A percentile compares a stretch with the other conserved stretches of the same genome.
Conservation (phyloP, 1,140 invertebrate genomes). For the Hypsibius dujardini region DNA sequence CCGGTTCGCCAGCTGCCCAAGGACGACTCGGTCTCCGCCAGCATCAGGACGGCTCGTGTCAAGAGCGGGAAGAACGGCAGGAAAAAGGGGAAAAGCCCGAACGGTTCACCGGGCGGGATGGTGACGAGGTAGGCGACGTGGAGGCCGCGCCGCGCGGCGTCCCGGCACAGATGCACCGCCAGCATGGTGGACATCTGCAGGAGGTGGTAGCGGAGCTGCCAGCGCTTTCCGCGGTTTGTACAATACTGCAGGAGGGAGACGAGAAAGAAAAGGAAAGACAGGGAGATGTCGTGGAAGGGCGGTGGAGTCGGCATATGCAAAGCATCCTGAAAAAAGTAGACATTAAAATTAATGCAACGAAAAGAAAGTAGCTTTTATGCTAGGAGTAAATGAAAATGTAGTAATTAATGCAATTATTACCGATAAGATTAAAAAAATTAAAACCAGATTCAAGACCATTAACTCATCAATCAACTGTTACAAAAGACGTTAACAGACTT, state of each 20-base stretch:
- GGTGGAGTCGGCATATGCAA: slow-evolving; percentile 6
- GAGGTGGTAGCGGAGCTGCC: background rate
- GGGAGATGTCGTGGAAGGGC: background rate
- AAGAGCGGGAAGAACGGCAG: slow-evolving; percentile 6
- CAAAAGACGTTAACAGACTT: background rate
- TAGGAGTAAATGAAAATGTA: background rate
- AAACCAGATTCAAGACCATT: background rate
- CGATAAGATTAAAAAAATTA: background rate
- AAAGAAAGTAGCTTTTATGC: background rate
- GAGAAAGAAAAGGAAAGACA: background rate
- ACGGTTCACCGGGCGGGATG: background rate
- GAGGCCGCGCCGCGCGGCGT: slow-evolving; percentile 3
- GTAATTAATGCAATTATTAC: background rate
- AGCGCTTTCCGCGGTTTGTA: background rate
- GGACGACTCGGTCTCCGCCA: background rate
- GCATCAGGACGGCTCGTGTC: background rate
- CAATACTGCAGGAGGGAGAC: background rate
- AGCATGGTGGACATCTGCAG: background rate
- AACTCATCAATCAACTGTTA: background rate
- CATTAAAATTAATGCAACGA: background rate
- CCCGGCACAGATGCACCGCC: background rate
- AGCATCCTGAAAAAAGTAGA: background rate
- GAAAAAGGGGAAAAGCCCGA: slow-evolving; percentile 15
- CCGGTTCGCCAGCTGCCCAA: background rate
- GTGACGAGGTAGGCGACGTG: background rate